Base-by-base conservation (phyloP, 2,888 invertebrate species). In the Papilio protenor region DNA sequence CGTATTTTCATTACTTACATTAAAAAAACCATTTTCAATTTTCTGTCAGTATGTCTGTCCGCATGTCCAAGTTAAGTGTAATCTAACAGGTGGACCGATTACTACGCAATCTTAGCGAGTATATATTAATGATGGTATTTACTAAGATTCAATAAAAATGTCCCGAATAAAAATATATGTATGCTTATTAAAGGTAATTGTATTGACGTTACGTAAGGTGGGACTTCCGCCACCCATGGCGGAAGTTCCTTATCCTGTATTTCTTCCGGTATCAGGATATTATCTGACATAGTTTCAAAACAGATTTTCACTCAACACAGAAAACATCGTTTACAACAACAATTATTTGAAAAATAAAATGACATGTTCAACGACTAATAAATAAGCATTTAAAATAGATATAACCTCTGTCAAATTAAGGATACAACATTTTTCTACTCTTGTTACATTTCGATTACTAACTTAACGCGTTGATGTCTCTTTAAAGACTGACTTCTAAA, bases 391-490 rank as follows among this genome's bases (percentile, higher is more conserved):
- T n/a, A n/a, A n/a, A n/a, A n/a, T n/a, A n/a, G n/a, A n/a, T n/a
- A n/a, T n/a, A n/a, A n/a, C n/a, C 49, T 49, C 12, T 12, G 49
- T 49, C 49, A 49, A 49, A 49, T 47, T 49, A 49, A 14, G 14
- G 49, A 49, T 12, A 12, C 12, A 49, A 3, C 10, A 49, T 14
- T 12, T 2, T 49, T 33, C 33, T 33, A 33, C 33, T 33, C 33
- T 33, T 33, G 33, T 33, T 33, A 33, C 33, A 33, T 27, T 3
- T 27, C 27, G 2, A 33, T 33, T 45, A 6, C 27, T 4, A 52
- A 69, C 23, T 55, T 55, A 69, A 69, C 75, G 75, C 75, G 75
- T 75, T 75, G 75, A 75, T 69, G 75, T 75, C 75, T 75, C 69
- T 75, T 75, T 18, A 23, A 40, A 57, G 69, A 40, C 18, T 18